Evolutionary conservation across 2,797 vertebrate species (phyloP).

Genomic region (Anableps anableps): DNA sequence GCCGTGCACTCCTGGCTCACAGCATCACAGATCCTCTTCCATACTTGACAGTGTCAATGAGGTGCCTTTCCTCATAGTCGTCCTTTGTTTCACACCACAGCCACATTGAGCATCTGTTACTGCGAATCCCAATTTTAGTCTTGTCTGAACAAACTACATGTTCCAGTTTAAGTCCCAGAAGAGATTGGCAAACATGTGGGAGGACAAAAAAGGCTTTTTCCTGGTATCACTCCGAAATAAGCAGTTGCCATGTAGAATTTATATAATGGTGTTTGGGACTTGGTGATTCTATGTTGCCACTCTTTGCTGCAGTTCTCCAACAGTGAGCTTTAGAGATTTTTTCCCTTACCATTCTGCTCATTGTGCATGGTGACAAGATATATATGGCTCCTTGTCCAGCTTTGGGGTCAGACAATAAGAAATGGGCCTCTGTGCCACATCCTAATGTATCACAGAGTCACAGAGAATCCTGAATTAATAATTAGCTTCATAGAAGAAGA

Average conservation of each 20-base stretch:
- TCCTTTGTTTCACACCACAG: neutral
- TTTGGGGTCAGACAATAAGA: neutral
- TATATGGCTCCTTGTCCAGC: neutral
- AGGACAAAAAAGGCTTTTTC: neutral
- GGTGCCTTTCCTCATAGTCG: neutral
- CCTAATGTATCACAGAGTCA: neutral
- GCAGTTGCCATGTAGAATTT: neutral
- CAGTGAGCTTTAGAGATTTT: neutral
- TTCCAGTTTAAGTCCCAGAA: neutral
- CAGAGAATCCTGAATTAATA: neutral
- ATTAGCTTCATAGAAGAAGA: neutral
- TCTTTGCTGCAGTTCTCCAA: neutral
- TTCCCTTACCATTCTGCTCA: neutral
- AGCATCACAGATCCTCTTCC: neutral
- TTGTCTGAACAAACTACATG: neutral
- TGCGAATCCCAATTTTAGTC: neutral
- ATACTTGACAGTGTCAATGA: neutral
- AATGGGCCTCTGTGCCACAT: neutral
- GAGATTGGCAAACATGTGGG: neutral
- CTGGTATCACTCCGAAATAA: neutral
- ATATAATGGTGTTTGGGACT: neutral
- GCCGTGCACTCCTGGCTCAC: neutral
- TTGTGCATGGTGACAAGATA: neutral
- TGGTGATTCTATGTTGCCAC: neutral
- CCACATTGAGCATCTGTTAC: neutral